These are phyloP conservation scores for Patella caerulea DNA, from an alignment of 2,888 invertebrate genomes.

Conservation along the genomic window DNA sequence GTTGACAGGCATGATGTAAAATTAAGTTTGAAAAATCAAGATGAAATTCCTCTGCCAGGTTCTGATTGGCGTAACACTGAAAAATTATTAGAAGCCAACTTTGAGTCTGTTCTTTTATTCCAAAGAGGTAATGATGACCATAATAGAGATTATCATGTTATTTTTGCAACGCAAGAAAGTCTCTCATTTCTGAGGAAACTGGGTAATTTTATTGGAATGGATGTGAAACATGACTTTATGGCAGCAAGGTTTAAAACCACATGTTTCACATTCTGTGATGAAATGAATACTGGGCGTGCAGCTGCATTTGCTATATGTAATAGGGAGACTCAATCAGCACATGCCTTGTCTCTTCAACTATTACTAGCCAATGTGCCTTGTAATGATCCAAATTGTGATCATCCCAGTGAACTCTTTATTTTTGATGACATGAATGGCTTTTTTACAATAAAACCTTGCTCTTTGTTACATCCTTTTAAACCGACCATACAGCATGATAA, in stretches of 20 bases:
- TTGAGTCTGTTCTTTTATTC: conserved; percentile 13
- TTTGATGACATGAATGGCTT: conserved; percentile 24
- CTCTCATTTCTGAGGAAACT: conserved; percentile 9
- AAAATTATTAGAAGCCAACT: conserved; percentile 19
- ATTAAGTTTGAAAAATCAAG: neutral
- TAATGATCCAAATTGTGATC: conserved; percentile 13
- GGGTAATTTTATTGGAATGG: conserved; percentile 18
- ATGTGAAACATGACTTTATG: conserved; percentile 16
- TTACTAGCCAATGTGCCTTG: conserved; percentile 21
- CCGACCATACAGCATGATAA: conserved; percentile 26
- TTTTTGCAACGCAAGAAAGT: conserved; percentile 11
- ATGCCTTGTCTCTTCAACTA: conserved; percentile 14
- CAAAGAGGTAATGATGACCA: conserved; percentile 13
- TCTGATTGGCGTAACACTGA: conserved; percentile 20
- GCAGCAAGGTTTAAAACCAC: conserved; percentile 10
- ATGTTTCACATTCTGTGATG: conserved; percentile 17
- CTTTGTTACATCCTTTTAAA: neutral
- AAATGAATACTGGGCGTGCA: conserved; percentile 1
- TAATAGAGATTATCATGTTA: conserved; percentile 17
- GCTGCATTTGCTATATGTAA: conserved; percentile 9
- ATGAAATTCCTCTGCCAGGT: conserved; percentile 8
- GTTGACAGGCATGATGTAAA: too few species aligned
- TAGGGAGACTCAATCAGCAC: neutral
- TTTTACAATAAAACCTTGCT: conserved; percentile 3
- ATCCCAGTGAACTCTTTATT: conserved; percentile 8